Conservation (phyloP, 1,140 invertebrate species). For the Sminthurinus signatus region DNA sequence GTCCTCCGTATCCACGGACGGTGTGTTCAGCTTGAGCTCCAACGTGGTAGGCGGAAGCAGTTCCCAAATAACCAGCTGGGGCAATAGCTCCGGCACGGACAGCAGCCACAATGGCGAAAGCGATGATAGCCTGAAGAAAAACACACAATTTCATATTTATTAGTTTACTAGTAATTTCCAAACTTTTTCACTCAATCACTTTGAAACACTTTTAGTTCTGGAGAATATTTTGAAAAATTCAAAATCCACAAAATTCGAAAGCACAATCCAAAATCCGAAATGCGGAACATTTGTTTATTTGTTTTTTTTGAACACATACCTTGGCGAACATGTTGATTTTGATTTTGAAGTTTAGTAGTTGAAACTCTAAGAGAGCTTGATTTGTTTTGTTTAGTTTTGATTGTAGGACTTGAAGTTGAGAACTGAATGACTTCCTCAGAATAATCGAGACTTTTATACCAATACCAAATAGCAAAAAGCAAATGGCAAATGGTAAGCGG, state of each 20-base stretch:
- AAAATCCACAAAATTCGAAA: not conserved
- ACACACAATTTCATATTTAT: not conserved
- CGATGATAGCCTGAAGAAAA: conserved; percentile 12
- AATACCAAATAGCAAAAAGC: no score
- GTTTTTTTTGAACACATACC: conserved; percentile 8
- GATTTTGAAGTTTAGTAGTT: conserved; percentile 3
- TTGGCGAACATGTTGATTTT: conserved; percentile 30
- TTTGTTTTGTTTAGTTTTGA: no score
- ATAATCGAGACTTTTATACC: conserved; percentile 15
- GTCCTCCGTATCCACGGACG: conserved; percentile 33
- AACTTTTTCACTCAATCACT: no score
- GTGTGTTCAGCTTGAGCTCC: conserved; percentile 31
- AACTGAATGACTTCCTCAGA: conserved; percentile 26
- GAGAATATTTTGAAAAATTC: no score
- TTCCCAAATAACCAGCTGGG: conserved; percentile 5
- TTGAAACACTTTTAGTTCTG: no score
- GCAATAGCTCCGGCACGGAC: not conserved
- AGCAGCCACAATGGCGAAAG: conserved; percentile 15
- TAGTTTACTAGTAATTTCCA: no score
- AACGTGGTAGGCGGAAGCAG: conserved; percentile 6
- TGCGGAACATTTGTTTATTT: not conserved
- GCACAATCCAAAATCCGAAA: not conserved
- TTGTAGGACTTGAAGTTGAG: not conserved
- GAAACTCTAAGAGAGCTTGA: conserved; percentile 9
- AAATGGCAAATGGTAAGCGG: no score